Evolutionary conservation across 2,797 vertebrate species (phyloP), one percentile per base, ranked within the genome.

Genomic region (Alcedo quadribrachys): DNA sequence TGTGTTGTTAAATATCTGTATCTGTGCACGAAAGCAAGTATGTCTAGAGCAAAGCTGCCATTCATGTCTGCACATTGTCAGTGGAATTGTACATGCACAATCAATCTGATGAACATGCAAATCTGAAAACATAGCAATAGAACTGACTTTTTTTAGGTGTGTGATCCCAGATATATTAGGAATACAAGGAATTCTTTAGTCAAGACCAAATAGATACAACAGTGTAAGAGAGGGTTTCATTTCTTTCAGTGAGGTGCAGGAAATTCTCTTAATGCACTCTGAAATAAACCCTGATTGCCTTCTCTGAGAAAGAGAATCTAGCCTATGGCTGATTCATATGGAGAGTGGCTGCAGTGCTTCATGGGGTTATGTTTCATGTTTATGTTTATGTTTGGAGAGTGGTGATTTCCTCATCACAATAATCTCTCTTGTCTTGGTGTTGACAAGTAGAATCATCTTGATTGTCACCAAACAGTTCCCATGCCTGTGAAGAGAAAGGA

Each of bases 391-490:
- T 90, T 86, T 75, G 61, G 32, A 92, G 40, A 84, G 8, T 50
- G 91, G 45, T 16, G 32, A 84, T 89, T 86, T 78, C 40, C 30
- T 77, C 85, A 82, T 71, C 93, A 87, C 48, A 86, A 80, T 68
- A 94, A 93, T 94, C 55, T 74, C 5, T 85, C 88, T 81, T 73
- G 57, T 35, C 4, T 86, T 80, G 55, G 42, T 74, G 87, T 69
- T 91, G 95, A 94, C 60, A 91, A 74, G 74, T 25, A 92, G 25
- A 40, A 92, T 77, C 70, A 77, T 80, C 53, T 81, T 94, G 70
- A 92, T 69, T 93, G 80, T 93, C 91, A 92, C 74, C 61, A 81
- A 93, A 50, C 10, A 16, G 45, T n/a, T 91, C 87, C 74, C 42
- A 79, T 90, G 81, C 65, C 81, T 86, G 81, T 60, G 91, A 93